A percentile compares a stretch with the other conserved stretches of the same genome.
Evolutionary conservation across 2,113 vertebrate genomes (phyloP).

Genomic region (Paramormyrops kingsleyae): DNA sequence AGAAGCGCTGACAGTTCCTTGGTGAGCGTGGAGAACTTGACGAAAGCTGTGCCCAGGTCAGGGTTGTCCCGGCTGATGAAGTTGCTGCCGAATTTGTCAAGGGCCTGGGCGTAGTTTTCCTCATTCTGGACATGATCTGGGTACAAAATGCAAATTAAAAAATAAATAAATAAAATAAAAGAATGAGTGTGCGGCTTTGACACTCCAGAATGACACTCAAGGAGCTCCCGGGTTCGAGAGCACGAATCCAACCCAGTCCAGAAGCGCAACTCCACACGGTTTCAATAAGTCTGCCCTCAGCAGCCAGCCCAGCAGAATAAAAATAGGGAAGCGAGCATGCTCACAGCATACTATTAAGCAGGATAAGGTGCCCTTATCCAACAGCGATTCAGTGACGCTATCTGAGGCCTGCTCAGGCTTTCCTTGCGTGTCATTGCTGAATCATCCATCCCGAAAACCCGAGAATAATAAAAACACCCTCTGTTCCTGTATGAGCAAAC

Average conservation of each 20-base stretch:
- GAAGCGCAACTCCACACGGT: background rate
- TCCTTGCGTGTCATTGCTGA: background rate
- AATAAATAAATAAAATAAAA: background rate
- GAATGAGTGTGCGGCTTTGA: background rate
- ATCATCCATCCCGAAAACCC: background rate
- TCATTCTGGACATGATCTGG: conserved; percentile 96
- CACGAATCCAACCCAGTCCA: background rate
- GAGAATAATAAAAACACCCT: background rate
- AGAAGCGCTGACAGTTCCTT: conserved; percentile 93
- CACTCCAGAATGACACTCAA: background rate
- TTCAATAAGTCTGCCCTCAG: background rate
- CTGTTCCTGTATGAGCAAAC: background rate
- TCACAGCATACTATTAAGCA: background rate
- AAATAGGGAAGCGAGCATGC: background rate
- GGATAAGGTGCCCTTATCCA: background rate
- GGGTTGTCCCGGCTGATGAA: conserved; percentile 97
- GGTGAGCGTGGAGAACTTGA: conserved; percentile 95
- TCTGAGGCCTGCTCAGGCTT: background rate
- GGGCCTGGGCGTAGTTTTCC: conserved; percentile 91
- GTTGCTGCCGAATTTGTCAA: conserved; percentile 97
- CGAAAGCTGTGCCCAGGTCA: conserved; percentile 92
- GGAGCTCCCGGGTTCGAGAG: background rate
- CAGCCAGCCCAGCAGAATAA: background rate
- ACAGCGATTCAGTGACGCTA: background rate
- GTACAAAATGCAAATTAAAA: conserved; percentile 7